Conservation (phyloP, 1,140 invertebrate genomes). For the Drosophila navojoa region DNA sequence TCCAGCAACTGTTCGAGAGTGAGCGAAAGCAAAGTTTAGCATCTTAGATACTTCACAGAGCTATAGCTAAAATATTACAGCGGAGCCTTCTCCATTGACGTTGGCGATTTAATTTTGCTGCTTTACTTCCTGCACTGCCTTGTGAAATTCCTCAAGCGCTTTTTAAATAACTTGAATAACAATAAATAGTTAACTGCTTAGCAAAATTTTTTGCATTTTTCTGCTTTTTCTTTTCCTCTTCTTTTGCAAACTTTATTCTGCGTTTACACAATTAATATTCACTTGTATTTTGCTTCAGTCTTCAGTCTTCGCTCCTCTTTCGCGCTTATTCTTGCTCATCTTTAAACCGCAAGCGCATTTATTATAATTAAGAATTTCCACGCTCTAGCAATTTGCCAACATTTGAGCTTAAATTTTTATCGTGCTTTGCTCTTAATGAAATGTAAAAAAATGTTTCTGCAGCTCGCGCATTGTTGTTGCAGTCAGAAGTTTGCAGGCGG, state of each 20-base stretch:
- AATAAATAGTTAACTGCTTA: slow-evolving; percentile 18
- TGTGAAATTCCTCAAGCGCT: neutral
- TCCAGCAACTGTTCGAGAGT: no score
- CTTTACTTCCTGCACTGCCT: neutral
- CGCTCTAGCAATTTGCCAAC: slow-evolving; percentile 65
- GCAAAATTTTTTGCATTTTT: neutral
- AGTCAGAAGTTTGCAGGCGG: neutral
- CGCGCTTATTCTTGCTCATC: neutral
- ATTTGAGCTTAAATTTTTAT: slow-evolving; percentile 56
- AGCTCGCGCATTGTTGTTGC: slow-evolving; percentile 16
- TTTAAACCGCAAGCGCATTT: slow-evolving; percentile 30
- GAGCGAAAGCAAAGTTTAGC: neutral
- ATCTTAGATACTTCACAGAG: neutral
- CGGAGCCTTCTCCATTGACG: neutral
- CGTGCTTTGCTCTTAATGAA: slow-evolving; percentile 48
- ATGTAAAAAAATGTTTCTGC: slow-evolving; percentile 59
- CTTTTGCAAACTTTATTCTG: neutral
- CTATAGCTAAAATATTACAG: neutral
- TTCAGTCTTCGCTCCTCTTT: neutral
- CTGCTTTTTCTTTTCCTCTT: no score
- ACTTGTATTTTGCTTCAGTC: slow-evolving; percentile 5
- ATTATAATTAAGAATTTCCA: slow-evolving; percentile 52
- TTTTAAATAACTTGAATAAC: slow-evolving; percentile 4
- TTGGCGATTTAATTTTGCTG: neutral
- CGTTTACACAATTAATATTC: slow-evolving; percentile 15